Evolutionary conservation across 2,113 vertebrate genomes (phyloP), one percentile per base, ranked within the genome.

Genomic region (Campylomormyrus tamandua): DNA sequence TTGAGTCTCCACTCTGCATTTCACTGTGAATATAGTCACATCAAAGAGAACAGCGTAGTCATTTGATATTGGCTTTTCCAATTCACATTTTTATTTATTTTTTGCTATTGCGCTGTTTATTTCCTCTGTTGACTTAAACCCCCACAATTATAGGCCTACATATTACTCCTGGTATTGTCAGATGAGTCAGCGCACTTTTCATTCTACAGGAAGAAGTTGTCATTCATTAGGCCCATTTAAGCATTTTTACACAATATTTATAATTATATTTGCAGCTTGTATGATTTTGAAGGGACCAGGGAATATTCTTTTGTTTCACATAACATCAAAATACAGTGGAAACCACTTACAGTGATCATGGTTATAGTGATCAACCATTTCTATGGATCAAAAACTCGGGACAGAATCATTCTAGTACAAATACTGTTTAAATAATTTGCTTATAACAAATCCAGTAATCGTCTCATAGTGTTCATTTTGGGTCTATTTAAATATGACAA

Each of bases 21-120:
- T 45, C 50, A 50, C 9, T 85, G 45, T 27, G 56, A 62, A 90
- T 49, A 70, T 49, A 50, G 49, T 86, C 56, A 53, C 53, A 90
- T 90, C 83, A 86, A 86, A 90, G 53, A 48, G 42, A 49, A 66
- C 35, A 56, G 31, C 46, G 17, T 49, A 86, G 66, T 90, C 89
- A 39, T 86, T 42, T 83, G 39, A 90, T 70, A 24, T 86, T 80
- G 27, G 50, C 27, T 88, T 74, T 77, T 53, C 77, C 46, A 19
- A 19, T 19, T 53, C 17, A 5, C 52, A 53, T 53, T 62, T 31
- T 70, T 31, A 0, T 53, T 53, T 53, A 27, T 62, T n/a, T 62
- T 31, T 70, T 70, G 3, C 27, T 31, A 13, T 70, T 70, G 10
- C 27, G 62, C 24, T 66, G 10, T 27, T 66, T 66, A 66, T 66